These are phyloP conservation scores for Phrynocephalus vlangalii DNA, from an alignment of 2,797 vertebrate species.

Conservation along the genomic window DNA sequence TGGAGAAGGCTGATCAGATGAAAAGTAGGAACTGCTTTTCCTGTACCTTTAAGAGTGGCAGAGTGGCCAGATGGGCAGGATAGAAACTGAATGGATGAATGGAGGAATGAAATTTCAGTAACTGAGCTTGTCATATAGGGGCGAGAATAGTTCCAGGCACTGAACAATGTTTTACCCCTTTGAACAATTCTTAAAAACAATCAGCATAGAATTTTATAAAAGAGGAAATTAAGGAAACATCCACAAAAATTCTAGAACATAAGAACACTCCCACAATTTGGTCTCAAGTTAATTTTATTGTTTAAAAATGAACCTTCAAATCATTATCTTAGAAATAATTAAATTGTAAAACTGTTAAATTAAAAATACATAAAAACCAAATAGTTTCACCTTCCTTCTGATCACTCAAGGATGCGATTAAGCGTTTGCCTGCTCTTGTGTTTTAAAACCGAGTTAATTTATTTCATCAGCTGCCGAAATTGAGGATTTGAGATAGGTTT, in stretches of 20 bases:
- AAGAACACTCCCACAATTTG: not conserved
- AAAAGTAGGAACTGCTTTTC: too few species aligned
- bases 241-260: not conserved
- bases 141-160: too few species aligned
- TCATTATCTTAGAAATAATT: not conserved
- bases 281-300: slow-evolving; percentile 3
- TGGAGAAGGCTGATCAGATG: too few species aligned
- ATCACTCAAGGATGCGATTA: not conserved
- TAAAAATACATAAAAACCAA: not conserved
- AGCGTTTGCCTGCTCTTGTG: not conserved
- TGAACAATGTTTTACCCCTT: not conserved
- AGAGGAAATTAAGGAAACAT: not conserved
- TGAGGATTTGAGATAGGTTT: slow-evolving; percentile 17
- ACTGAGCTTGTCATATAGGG: not conserved
- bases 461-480: not conserved
- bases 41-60: too few species aligned
- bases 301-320: not conserved
- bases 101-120: not conserved
- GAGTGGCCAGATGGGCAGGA: too few species aligned
- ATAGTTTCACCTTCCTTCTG: not conserved
- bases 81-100: too few species aligned
- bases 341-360: not conserved
- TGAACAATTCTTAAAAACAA: not conserved
- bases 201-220: not conserved
- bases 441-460: slow-evolving; percentile 19